Evolutionary conservation across 2,797 vertebrate species (phyloP).

Genomic region (Triplophysa bombifrons): DNA sequence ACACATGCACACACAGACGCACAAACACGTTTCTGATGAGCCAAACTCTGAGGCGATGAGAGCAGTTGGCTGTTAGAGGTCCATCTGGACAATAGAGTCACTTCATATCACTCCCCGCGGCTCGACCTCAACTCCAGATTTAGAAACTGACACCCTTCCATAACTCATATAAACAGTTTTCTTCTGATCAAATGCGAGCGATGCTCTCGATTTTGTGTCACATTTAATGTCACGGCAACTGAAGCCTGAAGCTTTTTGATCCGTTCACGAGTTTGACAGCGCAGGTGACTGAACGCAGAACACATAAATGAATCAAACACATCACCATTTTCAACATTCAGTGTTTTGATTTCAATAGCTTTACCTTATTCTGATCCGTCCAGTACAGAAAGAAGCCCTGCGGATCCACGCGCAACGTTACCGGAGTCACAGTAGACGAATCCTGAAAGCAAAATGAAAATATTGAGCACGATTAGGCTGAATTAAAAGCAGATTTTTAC

Average conservation of each 20-base stretch:
- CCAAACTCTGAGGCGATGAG: constrained; percentile 49
- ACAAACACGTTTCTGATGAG: not conserved
- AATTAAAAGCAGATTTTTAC: not conserved
- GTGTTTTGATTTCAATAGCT: not conserved
- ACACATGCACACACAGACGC: no score
- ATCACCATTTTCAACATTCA: not conserved
- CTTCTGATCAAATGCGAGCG: constrained; percentile 16
- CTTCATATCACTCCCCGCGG: constrained; percentile 36
- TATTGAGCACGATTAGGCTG: not conserved
- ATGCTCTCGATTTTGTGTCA: not conserved
- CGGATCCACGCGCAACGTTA: constrained; percentile 76
- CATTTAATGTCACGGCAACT: not conserved
- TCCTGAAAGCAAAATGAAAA: constrained; percentile 65
- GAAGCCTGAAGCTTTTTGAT: not conserved
- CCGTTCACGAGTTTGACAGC: no score
- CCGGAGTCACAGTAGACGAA: constrained; percentile 77
- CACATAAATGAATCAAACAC: no score
- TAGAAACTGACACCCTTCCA: constrained; percentile 24
- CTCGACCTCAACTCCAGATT: constrained; percentile 28
- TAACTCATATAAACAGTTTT: constrained; percentile 19
- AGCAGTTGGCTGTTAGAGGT: constrained; percentile 43
- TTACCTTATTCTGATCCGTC: constrained; percentile 81
- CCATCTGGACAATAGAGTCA: constrained; percentile 50
- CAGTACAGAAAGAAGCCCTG: constrained; percentile 81
- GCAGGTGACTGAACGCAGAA: no score